A percentile compares a stretch with the other conserved stretches of the same genome.
Conservation (phyloP, 2,797 vertebrate species). For the Poecilia gillii region DNA sequence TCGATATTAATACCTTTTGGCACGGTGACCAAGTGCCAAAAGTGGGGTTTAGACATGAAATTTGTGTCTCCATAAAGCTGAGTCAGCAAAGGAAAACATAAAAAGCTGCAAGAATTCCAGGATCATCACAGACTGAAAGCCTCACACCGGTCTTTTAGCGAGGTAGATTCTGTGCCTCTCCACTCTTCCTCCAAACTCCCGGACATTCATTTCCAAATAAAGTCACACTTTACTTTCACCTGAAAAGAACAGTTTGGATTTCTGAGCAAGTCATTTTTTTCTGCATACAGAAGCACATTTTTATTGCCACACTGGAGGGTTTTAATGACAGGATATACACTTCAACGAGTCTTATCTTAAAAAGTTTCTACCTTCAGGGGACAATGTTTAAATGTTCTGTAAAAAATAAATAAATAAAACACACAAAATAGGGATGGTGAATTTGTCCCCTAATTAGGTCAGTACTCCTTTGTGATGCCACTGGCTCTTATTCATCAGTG, state of each 20-base stretch:
- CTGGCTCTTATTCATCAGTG: slow-evolving; percentile 50
- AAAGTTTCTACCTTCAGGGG: slow-evolving; percentile 2
- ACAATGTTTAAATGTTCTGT: not conserved
- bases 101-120: not conserved
- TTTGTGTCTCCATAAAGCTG: not conserved
- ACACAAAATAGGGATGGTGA: not conserved
- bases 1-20: not conserved
- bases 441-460: slow-evolving; percentile 33
- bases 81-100: not conserved
- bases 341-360: not conserved
- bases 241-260: not conserved
- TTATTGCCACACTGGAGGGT: not conserved
- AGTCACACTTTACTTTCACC: no score
- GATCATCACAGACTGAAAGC: not conserved
- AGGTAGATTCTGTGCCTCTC: not conserved
- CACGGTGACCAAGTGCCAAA: no score
- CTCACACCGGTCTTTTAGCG: not conserved
- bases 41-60: not conserved
- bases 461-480: slow-evolving; percentile 33
- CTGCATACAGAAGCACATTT: not conserved
- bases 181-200: not conserved
- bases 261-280: not conserved
- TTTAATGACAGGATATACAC: not conserved
- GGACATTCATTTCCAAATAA: not conserved
- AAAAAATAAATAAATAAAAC: not conserved